Base-by-base conservation (phyloP, 2,113 vertebrate genomes). In the Leptodactylus fuscus region DNA sequence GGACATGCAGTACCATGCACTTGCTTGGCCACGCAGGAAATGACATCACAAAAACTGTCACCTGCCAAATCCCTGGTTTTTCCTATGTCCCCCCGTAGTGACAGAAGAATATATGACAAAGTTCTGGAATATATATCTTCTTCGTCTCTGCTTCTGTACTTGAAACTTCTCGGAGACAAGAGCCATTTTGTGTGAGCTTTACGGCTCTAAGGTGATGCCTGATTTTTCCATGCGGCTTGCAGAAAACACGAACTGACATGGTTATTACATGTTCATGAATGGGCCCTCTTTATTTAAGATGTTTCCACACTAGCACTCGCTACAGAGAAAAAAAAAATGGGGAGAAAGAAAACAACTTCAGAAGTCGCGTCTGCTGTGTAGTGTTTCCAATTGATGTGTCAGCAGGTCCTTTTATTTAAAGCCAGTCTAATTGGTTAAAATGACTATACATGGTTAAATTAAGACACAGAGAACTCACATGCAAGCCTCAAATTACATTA, bases 211-310 rank as follows among this genome's bases (percentile, higher is more conserved):
- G 81, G 81, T 83, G 81, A 58, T 74, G 81, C 81, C 81, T 75
- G 81, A 83, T 83, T 83, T 83, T 83, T 83, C 81, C 69, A 74
- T 83, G 81, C 51, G 18, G 70, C 69, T 83, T 60, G 70, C 34
- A 83, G 81, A 83, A 83, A 83, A 83, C 24, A 55, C 34, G 69
- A 60, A 41, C 65, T 83, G 81, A 83, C 81, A 83, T 55, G 36
- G 81, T 74, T 83, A 46, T 83, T 83, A 74, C 70, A 74, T 58
- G 81, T 74, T 83, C 69, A 83, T 83, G 81, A 83, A 83, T 74
- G 81, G 69, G 20, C 49, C 81, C 70, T 83, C 70, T 83, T 83
- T 83, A 83, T 83, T 46, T 58, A 74, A 83, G 81, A 83, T 83
- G 51, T 83, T 83, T 83, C 81, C 81, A 46, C 69, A 27, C 81